Evolutionary conservation across 2,888 invertebrate genomes (phyloP), one percentile per base, ranked within the genome.

Genomic region (Scaptomyza parva): DNA sequence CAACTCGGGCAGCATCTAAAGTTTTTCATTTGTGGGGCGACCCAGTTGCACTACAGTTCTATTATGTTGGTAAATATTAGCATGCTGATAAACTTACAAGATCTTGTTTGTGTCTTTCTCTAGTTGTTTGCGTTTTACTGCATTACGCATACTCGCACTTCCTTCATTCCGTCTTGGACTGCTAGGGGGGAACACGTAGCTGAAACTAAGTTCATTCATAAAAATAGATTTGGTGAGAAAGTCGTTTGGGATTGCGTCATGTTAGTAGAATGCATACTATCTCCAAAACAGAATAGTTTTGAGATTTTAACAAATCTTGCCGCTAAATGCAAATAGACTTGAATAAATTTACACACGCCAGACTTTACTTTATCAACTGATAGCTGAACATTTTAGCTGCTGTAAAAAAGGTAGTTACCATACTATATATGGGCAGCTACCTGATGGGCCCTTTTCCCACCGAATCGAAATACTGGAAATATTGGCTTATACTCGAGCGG

Each of bases 101-200:
- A 61, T 62, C 64, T 80, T 28, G 51, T 53, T 66, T 55, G 51
- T 35, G 40, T 28, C 30, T 40, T 30, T 47, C 14, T 3, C 14
- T 14, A 14, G 4, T 41, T 61, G 70, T 87, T 84, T 84, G 71
- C 64, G 67, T 88, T 76, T 89, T 78, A 89, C 89, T 75, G 88
- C 81, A 88, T 89, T 90, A 89, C 89, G 90, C 89, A 87, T 75
- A 76, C 86, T 88, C 83, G 76, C 80, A 88, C 88, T 87, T 88
- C 84, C 76, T 86, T 51, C 47, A 60, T 51, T 30, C 33, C 28
- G 59, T 17, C 17, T 14, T 30, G 9, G 14, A 17, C 20, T 12
- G 30, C 33, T 54, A 6, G 2, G n/a, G n/a, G 20, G 26, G 35
- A 14, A 4, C 8, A n/a, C 39, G 18, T 30, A 37, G 18, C 62